These are phyloP conservation scores for Cephus rjabovi DNA, from an alignment of 2,888 invertebrate species.

Conservation along the genomic window DNA sequence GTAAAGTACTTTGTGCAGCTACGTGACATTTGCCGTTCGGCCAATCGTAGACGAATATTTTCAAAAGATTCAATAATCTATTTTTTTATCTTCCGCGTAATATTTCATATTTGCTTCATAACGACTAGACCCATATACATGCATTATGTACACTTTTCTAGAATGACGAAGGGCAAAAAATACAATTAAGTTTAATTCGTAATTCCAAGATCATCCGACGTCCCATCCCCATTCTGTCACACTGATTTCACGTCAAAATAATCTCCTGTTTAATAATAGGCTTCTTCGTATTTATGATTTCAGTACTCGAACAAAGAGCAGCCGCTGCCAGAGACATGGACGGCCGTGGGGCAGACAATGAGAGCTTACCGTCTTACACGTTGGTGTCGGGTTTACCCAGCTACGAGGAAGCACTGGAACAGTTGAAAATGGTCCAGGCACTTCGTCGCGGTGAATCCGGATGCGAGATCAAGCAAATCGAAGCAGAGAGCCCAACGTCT, in stretches of 20 bases:
- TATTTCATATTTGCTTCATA: background rate
- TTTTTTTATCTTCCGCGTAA: background rate
- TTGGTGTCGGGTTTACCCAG: slow-evolving; percentile 75
- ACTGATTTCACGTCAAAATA: background rate
- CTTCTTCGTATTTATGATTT: slow-evolving; percentile 35
- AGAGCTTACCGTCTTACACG: slow-evolving; percentile 74
- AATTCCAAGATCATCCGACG: background rate
- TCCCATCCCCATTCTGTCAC: background rate
- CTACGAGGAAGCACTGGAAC: slow-evolving; percentile 74
- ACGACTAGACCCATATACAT: background rate
- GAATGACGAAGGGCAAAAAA: background rate
- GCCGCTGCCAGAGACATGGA: slow-evolving; percentile 42
- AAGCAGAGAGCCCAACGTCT: slow-evolving; percentile 10
- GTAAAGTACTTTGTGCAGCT: too few relatives aligned
- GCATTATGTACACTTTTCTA: background rate
- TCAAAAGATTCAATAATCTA: too few relatives aligned
- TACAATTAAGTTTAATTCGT: background rate
- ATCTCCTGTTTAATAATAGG: background rate
- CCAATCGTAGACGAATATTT: too few relatives aligned
- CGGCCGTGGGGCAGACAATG: slow-evolving; percentile 66
- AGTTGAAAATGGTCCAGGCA: slow-evolving; percentile 67
- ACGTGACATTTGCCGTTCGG: too few relatives aligned
- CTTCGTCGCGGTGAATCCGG: slow-evolving; percentile 35
- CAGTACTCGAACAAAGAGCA: slow-evolving; percentile 65
- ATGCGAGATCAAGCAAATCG: slow-evolving; percentile 13